Evolutionary conservation across 2,888 invertebrate genomes (phyloP), one percentile per base, ranked within the genome.

Genomic region (Heliconius hortense): DNA sequence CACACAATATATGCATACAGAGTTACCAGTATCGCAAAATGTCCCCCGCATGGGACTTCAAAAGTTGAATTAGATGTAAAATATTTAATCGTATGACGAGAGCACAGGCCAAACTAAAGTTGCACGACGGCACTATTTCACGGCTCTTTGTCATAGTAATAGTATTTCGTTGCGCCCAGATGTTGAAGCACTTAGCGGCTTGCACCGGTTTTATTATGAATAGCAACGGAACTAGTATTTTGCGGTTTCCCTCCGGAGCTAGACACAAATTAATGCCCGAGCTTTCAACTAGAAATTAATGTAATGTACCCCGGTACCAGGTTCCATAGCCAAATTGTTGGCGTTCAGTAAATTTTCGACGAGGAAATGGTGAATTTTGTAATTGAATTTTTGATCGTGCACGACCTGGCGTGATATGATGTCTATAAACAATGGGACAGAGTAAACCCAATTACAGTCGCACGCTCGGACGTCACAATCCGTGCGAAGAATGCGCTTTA

Each of bases 251-350:
- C 90, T 85, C 86, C 86, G 86, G 88, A 90, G 88, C 88, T 88
- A 90, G 91, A 90, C 92, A 87, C 92, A 91, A 93, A 93, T 93
- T 92, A 93, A 93, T 92, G 91, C 88, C 88, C 87, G 85, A 85
- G 91, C 91, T 93, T 91, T 92, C 91, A 90, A 91, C 92, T 90
- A 85, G 88, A 91, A 91, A 93, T 93, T 93, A 93, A 93, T 93
- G 92, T 92, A 92, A 93, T 93, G 92, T 90, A 92, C 93, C 48
- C 48, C 11, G 11, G 39, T 13, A 35, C 31, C 87, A 89, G 89
- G 90, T 89, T 90, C 90, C 89, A 88, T 85, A 86, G 90, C 89
- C 89, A 89, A 91, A 91, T 89, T 91, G 92, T 89, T 88, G 87
- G 89, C 88, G 86, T 89, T 89, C 89, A 88, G 87, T 88, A 88